Base-by-base conservation (phyloP, 2,797 vertebrate species). In the Siniperca obscura region DNA sequence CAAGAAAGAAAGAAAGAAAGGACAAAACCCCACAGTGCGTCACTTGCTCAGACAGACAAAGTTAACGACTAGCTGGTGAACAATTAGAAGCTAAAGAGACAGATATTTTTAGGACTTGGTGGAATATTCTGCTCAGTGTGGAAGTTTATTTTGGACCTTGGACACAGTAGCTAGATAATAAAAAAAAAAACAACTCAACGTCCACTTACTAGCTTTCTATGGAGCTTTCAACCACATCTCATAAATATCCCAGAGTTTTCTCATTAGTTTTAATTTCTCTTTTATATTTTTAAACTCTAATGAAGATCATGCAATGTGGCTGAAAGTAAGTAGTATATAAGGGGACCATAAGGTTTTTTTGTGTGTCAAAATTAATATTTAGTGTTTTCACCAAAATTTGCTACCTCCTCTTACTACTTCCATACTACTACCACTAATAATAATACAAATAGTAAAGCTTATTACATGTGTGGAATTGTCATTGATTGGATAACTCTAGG, bases 401-500 rank as follows among this genome's bases (percentile, higher is more conserved):
- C 16, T 16, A 64, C 64, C 34, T 64, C 19, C 2, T 62, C 14
- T 46, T 53, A 13, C 40, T 34, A 17, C 64, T 74, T 55, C 19
- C 8, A 2, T 7, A 16, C 10, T n/a, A 5, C 11, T 11, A 46
- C 21, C 6, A 38, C 22, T 2, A 27, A 36, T 50, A 30, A 74
- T 59, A 42, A 68, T 21, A 30, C 1, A 44, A 38, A 48, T 36
- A 59, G 9, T 34, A 36, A 68, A 59, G 60, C 48, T 77, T 22
- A 68, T 74, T 38, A 53, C 65, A 70, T 40, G 56, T 66, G 27
- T 44, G 53, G 19, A 67, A 67, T 25, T 42, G 13, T 21, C 44
- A 78, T 60, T 0, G n/a, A 76, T 57, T 66, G n/a, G 60, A 48
- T 76, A 72, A 73, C 16, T 71, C 25, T 5, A 53, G 22, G 12